These are phyloP conservation scores for Columba livia DNA, from an alignment of 2,113 vertebrate species.

Conservation along the genomic window DNA sequence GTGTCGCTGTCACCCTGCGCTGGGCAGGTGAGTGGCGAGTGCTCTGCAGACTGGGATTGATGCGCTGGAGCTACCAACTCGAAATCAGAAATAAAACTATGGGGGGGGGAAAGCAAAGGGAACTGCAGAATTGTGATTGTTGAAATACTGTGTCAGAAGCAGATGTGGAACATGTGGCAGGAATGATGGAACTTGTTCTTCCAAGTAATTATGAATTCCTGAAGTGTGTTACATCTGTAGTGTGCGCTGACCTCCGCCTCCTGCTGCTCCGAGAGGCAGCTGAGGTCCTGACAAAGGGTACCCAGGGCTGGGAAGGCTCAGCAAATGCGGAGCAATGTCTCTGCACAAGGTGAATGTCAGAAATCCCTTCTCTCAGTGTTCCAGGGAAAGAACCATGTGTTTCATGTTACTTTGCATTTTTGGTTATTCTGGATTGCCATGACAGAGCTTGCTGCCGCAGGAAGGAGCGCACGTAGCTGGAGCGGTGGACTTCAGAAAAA, in stretches of 20 bases:
- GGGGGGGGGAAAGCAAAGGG: background rate
- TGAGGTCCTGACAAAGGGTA: background rate
- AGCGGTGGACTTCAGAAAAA: background rate
- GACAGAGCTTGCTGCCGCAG: rapidly evolving
- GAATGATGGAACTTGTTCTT: background rate
- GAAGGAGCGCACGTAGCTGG: rapidly evolving
- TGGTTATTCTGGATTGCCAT: rapidly evolving
- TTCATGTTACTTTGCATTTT: rapidly evolving
- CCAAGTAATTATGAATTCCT: background rate
- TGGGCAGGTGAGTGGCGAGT: background rate
- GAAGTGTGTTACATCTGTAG: background rate
- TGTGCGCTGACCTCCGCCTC: rapidly evolving
- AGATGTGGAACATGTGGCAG: background rate
- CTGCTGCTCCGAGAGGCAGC: background rate
- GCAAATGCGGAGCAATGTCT: rapidly evolving
- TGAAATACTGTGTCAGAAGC: background rate
- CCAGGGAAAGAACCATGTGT: background rate
- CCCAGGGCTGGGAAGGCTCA: background rate
- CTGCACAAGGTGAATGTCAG: rapidly evolving
- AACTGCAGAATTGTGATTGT: rapidly evolving
- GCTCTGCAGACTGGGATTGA: background rate
- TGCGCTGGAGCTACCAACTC: background rate
- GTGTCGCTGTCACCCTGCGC: no score
- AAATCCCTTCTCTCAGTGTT: background rate
- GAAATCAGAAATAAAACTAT: background rate